Evolutionary conservation across 2,797 vertebrate genomes (phyloP).

Genomic region (Cyprinodon diabolis): DNA sequence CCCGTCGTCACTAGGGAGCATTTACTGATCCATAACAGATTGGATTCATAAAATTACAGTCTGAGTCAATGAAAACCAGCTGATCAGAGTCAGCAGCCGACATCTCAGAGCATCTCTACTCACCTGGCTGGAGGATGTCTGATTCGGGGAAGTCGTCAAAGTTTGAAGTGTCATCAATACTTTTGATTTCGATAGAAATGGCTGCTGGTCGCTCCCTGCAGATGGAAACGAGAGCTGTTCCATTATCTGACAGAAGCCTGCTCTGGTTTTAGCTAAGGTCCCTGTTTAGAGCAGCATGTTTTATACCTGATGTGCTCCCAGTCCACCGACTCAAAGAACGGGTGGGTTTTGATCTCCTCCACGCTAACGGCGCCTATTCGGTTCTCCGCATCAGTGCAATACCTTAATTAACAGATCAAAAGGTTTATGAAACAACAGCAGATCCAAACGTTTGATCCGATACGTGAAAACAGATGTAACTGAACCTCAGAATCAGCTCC

Average conservation of each 20-base stretch:
- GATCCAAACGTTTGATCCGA: no score
- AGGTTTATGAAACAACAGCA: not conserved
- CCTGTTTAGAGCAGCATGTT: not conserved
- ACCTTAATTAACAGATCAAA: slow-evolving; percentile 76
- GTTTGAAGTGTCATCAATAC: slow-evolving; percentile 97
- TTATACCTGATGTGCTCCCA: slow-evolving; percentile 97
- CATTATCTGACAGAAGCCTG: not conserved
- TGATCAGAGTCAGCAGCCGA: not conserved
- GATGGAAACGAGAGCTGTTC: not conserved
- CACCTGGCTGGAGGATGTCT: slow-evolving; percentile 96
- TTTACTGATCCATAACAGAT: no score
- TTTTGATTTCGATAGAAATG: slow-evolving; percentile 97
- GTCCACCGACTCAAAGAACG: slow-evolving; percentile 96
- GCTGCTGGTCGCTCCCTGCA: slow-evolving; percentile 94
- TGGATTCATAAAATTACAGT: no score
- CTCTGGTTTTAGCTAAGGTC: no score
- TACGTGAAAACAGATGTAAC: not conserved
- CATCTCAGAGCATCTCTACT: not conserved
- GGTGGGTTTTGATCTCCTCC: slow-evolving; percentile 94
- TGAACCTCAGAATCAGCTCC: slow-evolving; percentile 92
- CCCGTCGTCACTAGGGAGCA: no score
- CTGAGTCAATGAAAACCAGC: no score
- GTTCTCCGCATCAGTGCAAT: slow-evolving; percentile 94
- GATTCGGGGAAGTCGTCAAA: slow-evolving; percentile 98
- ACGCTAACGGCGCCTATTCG: slow-evolving; percentile 91